These are phyloP conservation scores for Heterohyrax brucei DNA, from an alignment of 2,797 vertebrate genomes.

Conservation along the genomic window DNA sequence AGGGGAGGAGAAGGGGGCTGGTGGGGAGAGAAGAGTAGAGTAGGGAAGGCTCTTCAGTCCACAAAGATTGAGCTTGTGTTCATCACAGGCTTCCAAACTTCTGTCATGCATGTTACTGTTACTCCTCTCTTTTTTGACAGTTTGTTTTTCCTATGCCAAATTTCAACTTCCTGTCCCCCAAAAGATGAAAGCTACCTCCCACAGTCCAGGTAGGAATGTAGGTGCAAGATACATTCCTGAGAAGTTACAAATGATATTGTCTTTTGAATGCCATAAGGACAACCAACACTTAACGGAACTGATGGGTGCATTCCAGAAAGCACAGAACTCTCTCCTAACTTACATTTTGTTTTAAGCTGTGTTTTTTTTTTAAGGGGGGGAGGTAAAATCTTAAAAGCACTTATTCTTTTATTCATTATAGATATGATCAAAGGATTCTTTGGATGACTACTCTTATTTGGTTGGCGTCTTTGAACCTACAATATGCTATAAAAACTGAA, in stretches of 20 bases:
- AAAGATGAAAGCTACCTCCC: not conserved
- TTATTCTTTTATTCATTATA: not conserved
- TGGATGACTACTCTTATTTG: not conserved
- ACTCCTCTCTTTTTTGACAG: not conserved
- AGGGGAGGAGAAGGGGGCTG: not conserved
- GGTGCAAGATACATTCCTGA: not conserved
- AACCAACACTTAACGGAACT: not conserved
- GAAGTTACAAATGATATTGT: not conserved
- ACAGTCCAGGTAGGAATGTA: constrained; percentile 6
- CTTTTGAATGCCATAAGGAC: not conserved
- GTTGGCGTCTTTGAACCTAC: not conserved
- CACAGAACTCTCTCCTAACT: not conserved
- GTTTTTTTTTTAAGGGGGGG: not conserved
- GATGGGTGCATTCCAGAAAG: not conserved
- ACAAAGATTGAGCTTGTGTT: not conserved
- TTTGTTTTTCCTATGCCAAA: not conserved
- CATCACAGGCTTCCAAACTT: not conserved
- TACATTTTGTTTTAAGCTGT: constrained; percentile 43
- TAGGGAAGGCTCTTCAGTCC: not conserved
- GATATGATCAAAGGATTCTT: not conserved
- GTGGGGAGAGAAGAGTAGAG: not conserved
- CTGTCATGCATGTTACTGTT: not conserved
- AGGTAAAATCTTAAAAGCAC: not conserved
- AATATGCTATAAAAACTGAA: no score
- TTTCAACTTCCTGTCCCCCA: not conserved